Percentiles rank a stretch among this genome's conserved stretches.
Evolutionary conservation across 2,888 invertebrate genomes (phyloP).

Genomic region (Acholoe squamosa): DNA sequence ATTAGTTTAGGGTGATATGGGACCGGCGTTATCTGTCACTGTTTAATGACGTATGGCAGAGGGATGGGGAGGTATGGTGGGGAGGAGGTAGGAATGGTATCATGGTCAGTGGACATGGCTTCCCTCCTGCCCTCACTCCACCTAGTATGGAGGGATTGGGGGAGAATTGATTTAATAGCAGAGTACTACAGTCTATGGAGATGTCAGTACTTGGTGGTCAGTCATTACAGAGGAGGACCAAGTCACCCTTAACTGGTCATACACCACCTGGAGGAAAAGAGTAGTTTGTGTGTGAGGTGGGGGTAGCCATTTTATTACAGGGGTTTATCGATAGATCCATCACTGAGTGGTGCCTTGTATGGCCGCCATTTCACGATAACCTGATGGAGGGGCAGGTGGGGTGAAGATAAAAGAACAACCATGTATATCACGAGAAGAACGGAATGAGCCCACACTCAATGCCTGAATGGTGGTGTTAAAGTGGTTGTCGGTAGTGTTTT

Average conservation of each 20-base stretch:
- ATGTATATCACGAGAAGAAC: too few relatives aligned
- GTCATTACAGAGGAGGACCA: neutral
- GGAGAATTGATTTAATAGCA: neutral
- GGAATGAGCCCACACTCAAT: too few relatives aligned
- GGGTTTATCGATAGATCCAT: neutral
- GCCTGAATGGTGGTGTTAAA: too few relatives aligned
- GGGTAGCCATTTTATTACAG: neutral
- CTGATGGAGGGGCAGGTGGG: neutral
- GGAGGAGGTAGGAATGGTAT: neutral
- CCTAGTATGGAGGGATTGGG: neutral
- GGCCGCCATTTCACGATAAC: neutral
- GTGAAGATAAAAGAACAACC: too few relatives aligned
- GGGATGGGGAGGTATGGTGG: neutral
- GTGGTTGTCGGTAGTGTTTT: too few relatives aligned
- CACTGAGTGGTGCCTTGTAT: neutral
- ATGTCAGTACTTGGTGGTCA: neutral
- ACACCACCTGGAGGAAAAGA: neutral
- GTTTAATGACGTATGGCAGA: neutral
- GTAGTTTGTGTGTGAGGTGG: neutral
- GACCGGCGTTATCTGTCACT: neutral
- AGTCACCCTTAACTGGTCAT: constrained; percentile 5
- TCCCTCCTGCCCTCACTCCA: too few relatives aligned
- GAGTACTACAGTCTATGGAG: constrained; percentile 24
- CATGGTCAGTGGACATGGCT: neutral
- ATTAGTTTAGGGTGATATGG: neutral